phyloP scores from a whole-genome alignment of 2,113 vertebrate genomes.

The Dendrocopos noguchii region DNA sequence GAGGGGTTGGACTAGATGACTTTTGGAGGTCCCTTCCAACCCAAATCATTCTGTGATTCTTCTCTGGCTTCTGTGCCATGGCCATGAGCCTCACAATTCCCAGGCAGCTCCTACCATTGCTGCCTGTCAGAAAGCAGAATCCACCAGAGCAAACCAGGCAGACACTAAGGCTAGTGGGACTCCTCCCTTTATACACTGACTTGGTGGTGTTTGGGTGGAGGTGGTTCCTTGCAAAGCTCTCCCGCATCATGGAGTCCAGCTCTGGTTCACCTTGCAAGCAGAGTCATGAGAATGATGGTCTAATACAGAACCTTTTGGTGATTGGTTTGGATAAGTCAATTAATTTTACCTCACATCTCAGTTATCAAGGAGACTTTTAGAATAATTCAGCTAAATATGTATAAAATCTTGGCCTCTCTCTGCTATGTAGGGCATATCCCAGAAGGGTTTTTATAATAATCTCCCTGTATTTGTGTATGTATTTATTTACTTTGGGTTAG shows the following conservation, averaged over 20 bases:
- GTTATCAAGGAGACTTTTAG: not conserved
- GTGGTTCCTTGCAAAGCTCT: too few relatives aligned
- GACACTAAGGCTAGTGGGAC: too few relatives aligned
- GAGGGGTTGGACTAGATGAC: too few relatives aligned
- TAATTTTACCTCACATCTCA: not conserved
- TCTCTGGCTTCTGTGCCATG: rapidly evolving
- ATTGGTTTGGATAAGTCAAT: not conserved
- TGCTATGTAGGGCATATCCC: not conserved
- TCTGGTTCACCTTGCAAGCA: rapidly evolving
- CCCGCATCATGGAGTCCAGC: rapidly evolving
- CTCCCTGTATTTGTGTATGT: not conserved
- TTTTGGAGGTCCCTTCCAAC: too few relatives aligned
- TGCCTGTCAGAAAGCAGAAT: not conserved
- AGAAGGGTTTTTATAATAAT: not conserved
- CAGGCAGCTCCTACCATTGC: rapidly evolving
- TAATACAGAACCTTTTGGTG: not conserved
- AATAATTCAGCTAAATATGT: not conserved
- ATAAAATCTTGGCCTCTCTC: not conserved
- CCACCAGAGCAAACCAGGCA: not conserved
- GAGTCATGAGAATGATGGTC: rapidly evolving
- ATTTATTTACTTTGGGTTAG: not conserved
- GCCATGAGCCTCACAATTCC: not conserved
- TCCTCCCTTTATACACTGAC: too few relatives aligned
- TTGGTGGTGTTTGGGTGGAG: not conserved
- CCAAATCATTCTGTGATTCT: not conserved